Evolutionary conservation across 1,140 invertebrate species (phyloP).

Genomic region (Pachypeltis micranthus): DNA sequence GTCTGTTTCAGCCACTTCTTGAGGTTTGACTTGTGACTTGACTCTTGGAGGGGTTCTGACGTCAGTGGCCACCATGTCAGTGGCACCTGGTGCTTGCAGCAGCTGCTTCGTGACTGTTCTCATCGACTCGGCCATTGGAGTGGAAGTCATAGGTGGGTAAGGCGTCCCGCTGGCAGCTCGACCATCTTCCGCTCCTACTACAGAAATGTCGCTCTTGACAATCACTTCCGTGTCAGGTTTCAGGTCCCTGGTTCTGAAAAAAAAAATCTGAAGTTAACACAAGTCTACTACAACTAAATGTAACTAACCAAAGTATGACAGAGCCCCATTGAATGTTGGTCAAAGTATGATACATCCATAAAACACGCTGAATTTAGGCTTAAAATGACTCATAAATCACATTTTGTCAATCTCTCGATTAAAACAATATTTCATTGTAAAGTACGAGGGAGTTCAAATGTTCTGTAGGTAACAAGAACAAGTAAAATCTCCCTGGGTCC

Average conservation of each 20-base stretch:
- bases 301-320: background rate
- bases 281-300: too few relatives aligned
- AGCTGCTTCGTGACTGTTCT: constrained; percentile 43
- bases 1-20: constrained; percentile 15
- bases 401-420: background rate
- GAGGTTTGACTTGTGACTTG: constrained; percentile 29
- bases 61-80: constrained; percentile 38
- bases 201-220: constrained; percentile 15
- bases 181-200: constrained; percentile 31
- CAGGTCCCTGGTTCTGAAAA: constrained; percentile 24
- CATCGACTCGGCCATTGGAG: constrained; percentile 39
- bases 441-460: too few relatives aligned
- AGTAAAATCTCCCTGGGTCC: too few relatives aligned
- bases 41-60: constrained; percentile 48
- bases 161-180: constrained; percentile 17
- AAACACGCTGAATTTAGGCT: too few relatives aligned
- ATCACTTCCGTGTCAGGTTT: constrained; percentile 22
- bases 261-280: constrained; percentile 9
- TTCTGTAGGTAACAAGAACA: too few relatives aligned
- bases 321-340: too few relatives aligned
- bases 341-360: too few relatives aligned
- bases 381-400: constrained; percentile 1
- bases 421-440: background rate
- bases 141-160: constrained; percentile 18
- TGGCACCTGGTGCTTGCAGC: constrained; percentile 29